Evolutionary conservation across 2,888 invertebrate species (phyloP).

Genomic region (Philereme transversata): DNA sequence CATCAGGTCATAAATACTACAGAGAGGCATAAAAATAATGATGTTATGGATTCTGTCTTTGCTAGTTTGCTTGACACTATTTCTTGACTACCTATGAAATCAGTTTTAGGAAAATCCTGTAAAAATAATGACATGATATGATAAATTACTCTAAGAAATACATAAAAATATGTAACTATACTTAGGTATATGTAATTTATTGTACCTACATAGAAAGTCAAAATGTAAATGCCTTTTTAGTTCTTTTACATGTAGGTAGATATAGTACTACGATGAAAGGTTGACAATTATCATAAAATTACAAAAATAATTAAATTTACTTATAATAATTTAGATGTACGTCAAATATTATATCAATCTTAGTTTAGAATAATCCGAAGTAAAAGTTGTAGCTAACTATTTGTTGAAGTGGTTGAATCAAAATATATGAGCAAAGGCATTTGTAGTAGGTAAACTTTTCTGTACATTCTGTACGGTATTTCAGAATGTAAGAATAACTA

Average conservation of each 20-base stretch:
- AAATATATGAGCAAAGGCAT: too few species aligned
- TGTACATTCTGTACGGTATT: background rate
- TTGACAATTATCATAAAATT: background rate
- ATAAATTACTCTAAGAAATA: too few species aligned
- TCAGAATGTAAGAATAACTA: background rate
- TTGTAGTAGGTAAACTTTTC: background rate
- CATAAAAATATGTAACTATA: too few species aligned
- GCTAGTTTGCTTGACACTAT: background rate
- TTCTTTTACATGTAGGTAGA: too few species aligned
- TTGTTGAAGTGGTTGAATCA: too few species aligned
- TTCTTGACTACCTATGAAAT: background rate
- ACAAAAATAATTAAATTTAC: slow-evolving; percentile 2
- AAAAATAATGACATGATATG: too few species aligned
- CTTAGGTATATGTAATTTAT: too few species aligned
- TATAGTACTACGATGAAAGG: background rate
- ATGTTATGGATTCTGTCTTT: background rate
- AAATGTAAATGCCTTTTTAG: too few species aligned
- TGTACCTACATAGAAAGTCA: too few species aligned
- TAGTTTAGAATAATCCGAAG: background rate
- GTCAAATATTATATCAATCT: background rate
- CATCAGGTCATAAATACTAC: too few species aligned
- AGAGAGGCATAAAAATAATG: background rate
- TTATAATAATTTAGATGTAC: background rate
- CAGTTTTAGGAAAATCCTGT: too few species aligned
- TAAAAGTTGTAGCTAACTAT: background rate